phyloP scores from a whole-genome alignment of 2,888 invertebrate genomes.

The Osmoderma eremita region DNA sequence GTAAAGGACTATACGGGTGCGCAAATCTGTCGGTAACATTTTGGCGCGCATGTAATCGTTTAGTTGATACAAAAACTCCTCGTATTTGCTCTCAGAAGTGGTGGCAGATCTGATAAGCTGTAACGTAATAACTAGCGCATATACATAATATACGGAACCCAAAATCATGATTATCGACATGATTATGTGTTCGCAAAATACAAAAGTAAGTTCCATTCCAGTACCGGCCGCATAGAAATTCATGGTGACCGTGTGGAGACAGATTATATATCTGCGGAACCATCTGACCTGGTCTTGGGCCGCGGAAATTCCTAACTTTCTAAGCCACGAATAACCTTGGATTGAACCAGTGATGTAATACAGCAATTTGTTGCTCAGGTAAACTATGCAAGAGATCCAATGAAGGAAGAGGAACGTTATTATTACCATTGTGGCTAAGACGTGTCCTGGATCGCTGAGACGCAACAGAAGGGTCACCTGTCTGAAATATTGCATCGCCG shows the following conservation, averaged over 20 bases:
- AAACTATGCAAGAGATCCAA: slow-evolving; percentile 40
- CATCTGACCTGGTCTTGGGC: slow-evolving; percentile 17
- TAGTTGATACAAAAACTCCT: slow-evolving; percentile 38
- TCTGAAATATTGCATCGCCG: slow-evolving; percentile 25
- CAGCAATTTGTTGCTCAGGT: slow-evolving; percentile 26
- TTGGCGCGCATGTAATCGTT: slow-evolving; percentile 38
- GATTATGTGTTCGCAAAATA: slow-evolving; percentile 23
- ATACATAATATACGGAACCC: slow-evolving; percentile 35
- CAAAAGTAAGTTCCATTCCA: slow-evolving; percentile 26
- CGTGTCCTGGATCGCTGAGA: slow-evolving; percentile 25
- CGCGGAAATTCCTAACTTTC: slow-evolving; percentile 23
- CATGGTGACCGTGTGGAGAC: slow-evolving; percentile 32
- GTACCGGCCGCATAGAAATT: slow-evolving; percentile 36
- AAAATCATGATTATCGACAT: slow-evolving; percentile 35
- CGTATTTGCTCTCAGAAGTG: slow-evolving; percentile 40
- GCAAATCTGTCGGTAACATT: slow-evolving; percentile 32
- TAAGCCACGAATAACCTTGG: slow-evolving; percentile 32
- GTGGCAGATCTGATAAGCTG: slow-evolving; percentile 34
- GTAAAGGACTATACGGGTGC: slow-evolving; percentile 37
- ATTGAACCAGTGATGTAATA: slow-evolving; percentile 28
- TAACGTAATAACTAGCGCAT: slow-evolving; percentile 24
- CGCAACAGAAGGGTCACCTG: slow-evolving; percentile 31
- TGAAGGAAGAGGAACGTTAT: slow-evolving; percentile 34
- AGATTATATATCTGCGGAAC: slow-evolving; percentile 28
- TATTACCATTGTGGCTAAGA: slow-evolving; percentile 22